A percentile compares a stretch with the other conserved stretches of the same genome.
Conservation (phyloP, 2,113 vertebrate species). For the Sylvietta virens region DNA sequence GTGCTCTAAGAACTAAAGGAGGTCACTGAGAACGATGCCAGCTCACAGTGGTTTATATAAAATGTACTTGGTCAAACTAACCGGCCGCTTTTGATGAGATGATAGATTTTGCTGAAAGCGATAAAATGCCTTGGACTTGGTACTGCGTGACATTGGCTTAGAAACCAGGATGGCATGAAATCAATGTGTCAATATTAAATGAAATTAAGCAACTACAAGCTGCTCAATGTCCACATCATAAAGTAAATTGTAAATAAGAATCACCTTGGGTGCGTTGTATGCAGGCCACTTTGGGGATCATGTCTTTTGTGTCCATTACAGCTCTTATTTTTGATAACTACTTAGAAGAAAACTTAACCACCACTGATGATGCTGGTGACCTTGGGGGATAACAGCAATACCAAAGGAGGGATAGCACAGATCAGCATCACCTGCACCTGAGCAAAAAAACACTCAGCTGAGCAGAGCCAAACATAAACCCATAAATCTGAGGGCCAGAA, state of each 20-base stretch:
- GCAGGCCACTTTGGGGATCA: background rate
- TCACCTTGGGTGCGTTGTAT: background rate
- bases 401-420: background rate
- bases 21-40: background rate
- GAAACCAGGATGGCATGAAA: background rate
- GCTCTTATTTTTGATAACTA: background rate
- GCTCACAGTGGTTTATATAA: background rate
- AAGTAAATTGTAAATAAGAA: background rate
- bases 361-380: fast-evolving
- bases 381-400: background rate
- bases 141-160: background rate
- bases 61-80: background rate
- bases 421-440: background rate
- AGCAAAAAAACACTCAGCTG: background rate
- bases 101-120: background rate
- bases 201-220: background rate
- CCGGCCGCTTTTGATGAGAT: background rate
- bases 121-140: background rate
- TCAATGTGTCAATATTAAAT: slow-evolving; percentile 3
- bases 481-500: background rate
- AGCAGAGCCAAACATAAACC: background rate
- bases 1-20: background rate
- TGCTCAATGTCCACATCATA: background rate
- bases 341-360: background rate
- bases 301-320: background rate